These are phyloP conservation scores for Grallaria varia DNA, from an alignment of 2,113 vertebrate species.

Conservation along the genomic window DNA sequence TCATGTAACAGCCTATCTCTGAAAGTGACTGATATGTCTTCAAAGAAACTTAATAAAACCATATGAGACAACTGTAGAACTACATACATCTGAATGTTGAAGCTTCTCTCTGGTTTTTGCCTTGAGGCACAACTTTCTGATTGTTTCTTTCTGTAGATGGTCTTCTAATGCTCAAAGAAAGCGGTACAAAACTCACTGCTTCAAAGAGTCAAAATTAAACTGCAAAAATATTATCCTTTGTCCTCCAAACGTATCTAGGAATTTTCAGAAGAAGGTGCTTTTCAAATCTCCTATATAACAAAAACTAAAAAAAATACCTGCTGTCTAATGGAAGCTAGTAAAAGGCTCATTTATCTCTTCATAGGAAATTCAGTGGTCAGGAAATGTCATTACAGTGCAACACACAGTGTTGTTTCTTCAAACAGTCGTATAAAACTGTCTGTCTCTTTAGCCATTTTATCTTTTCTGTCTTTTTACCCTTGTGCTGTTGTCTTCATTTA, in stretches of 20 bases:
- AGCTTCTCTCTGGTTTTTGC: background rate
- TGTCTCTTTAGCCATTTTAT: slow-evolving; percentile 48
- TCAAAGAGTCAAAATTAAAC: background rate
- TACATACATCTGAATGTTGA: background rate
- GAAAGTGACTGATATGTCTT: background rate
- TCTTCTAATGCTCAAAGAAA: background rate
- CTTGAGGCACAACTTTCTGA: background rate
- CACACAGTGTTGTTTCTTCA: slow-evolving; percentile 15
- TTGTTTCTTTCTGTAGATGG: background rate
- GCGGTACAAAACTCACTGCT: background rate
- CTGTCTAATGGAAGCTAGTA: slow-evolving; percentile 7
- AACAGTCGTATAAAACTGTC: slow-evolving; percentile 36
- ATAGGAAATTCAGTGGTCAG: slow-evolving; percentile 25
- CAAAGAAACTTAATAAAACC: background rate
- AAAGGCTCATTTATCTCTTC: slow-evolving; percentile 44
- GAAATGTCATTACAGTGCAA: slow-evolving; percentile 28
- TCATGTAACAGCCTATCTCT: background rate
- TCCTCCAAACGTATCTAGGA: background rate
- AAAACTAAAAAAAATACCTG: background rate
- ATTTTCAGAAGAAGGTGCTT: background rate
- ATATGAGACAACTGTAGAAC: background rate
- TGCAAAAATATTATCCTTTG: background rate
- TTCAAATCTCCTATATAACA: background rate
- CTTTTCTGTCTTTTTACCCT: slow-evolving; percentile 60
- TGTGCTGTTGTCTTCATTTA: slow-evolving; percentile 48